Conservation (phyloP, 2,888 invertebrate species). For the Campoplex nolae region DNA sequence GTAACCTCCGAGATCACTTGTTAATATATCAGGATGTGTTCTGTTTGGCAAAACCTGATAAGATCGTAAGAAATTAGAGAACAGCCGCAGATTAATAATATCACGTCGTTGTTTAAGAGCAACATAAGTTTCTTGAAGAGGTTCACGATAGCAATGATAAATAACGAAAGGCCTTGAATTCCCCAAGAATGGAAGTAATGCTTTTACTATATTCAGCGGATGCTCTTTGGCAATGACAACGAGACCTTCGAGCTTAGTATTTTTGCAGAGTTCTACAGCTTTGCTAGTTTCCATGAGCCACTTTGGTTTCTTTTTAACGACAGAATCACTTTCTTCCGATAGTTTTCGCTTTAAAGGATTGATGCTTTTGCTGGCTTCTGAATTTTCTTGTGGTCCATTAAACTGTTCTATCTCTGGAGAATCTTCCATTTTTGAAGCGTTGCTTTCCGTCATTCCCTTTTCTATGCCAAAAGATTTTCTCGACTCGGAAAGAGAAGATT, state of each 20-base stretch:
- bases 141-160: conserved; percentile 92
- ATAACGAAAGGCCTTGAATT: conserved; percentile 94
- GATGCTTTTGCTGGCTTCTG: background rate
- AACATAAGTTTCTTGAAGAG: conserved; percentile 93
- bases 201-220: conserved; percentile 91
- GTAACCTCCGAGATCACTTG: conserved; percentile 95
- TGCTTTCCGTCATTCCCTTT: conserved; percentile 7
- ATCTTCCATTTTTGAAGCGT: conserved; percentile 7
- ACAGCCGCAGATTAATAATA: conserved; percentile 91
- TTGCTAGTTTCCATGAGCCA: conserved; percentile 83
- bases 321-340: background rate
- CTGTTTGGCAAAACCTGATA: conserved; percentile 96
- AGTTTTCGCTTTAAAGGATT: conserved; percentile 56
- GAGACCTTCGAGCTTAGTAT: conserved; percentile 89
- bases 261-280: conserved; percentile 87
- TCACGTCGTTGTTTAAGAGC: conserved; percentile 90
- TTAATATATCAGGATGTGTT: conserved; percentile 97
- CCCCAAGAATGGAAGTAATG: conserved; percentile 91
- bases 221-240: conserved; percentile 94
- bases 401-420: conserved; percentile 29
- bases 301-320: conserved; percentile 73
- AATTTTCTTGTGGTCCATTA: conserved; percentile 54
- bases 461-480: conserved; percentile 13
- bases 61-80: conserved; percentile 94
- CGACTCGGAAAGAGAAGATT: conserved; percentile 15